Evolutionary conservation across 2,888 invertebrate species (phyloP), one percentile per base, ranked within the genome.

Genomic region (Nomada hirtipes): DNA sequence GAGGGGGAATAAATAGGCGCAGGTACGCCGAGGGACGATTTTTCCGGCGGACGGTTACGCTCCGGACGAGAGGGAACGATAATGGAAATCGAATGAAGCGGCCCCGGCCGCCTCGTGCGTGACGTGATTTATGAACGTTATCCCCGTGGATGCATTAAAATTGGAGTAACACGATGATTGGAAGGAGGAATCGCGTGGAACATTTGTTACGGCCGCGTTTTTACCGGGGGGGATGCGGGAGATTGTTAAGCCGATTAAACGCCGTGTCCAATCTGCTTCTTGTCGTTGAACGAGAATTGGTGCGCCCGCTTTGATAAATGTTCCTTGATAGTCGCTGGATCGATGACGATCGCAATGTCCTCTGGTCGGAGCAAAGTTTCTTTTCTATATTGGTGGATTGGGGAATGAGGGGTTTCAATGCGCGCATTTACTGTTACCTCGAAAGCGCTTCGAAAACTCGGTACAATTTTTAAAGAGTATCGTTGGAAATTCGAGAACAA

Each of bases 41-140:
- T 75, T 67, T 52, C 50, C 47, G 18, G 15, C 3, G 20, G 42
- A 7, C 4, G 23, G 44, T 53, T 61, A 42, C 20, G 15, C 18
- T 69, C 4, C 53, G 60, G 29, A 60, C 60, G 75, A 53, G 68
- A 61, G n/a, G 44, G 47, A 59, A 50, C 57, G 75, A 69, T 60
- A 69, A 69, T 69, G 60, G 44, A 52, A 69, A 61, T 61, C 69
- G 69, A 69, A 60, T 47, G 69, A 23, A 52, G 15, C 69, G 42
- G 18, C 42, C 42, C 7, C 36, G 36, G 47, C 47, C 47, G 65
- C 13, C 26, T 15, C 59, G n/a, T 53, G 50, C 36, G 29, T 55
- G 53, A 69, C 52, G 69, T 60, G 69, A 75, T 69, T 75, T 69
- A 75, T 61, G 69, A 53, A 23, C 18, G 13, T 60, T 52, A 44